These are phyloP conservation scores for Rhizomys pruinosus DNA, from an alignment of 2,113 vertebrate species.

Conservation along the genomic window DNA sequence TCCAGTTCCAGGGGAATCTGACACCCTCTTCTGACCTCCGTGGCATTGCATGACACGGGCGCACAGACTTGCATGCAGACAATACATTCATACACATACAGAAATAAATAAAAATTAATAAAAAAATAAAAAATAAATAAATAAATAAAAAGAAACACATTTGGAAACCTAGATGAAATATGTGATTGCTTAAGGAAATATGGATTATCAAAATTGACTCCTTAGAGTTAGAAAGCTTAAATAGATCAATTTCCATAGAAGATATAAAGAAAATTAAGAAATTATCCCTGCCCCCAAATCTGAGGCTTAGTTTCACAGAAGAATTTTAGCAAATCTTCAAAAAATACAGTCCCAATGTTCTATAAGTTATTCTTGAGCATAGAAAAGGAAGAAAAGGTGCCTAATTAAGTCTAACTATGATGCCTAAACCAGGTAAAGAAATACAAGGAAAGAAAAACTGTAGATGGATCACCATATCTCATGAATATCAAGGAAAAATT, in stretches of 20 bases:
- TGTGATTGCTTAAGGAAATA: background rate
- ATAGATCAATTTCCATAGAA: background rate
- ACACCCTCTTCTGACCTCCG: no score
- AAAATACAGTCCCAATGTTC: background rate
- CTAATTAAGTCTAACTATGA: constrained; percentile 35
- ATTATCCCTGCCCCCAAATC: constrained; percentile 2
- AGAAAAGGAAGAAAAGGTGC: background rate
- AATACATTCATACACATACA: no score
- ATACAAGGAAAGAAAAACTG: constrained; percentile 25
- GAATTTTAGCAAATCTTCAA: constrained; percentile 8
- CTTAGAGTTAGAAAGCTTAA: constrained; percentile 30
- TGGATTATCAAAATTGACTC: background rate
- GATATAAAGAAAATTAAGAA: background rate
- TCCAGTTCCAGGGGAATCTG: no score
- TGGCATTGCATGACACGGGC: no score
- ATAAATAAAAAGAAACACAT: constrained; percentile 20
- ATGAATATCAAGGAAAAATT: background rate
- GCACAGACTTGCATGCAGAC: no score
- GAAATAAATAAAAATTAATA: no score
- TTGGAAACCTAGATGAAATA: background rate
- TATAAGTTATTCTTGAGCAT: background rate
- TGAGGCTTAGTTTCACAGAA: background rate
- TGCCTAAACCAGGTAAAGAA: constrained; percentile 16
- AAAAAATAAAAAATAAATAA: no score
- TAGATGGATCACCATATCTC: background rate